These are phyloP conservation scores for Drosophila repleta DNA, from an alignment of 1,140 invertebrate species.

Conservation along the genomic window DNA sequence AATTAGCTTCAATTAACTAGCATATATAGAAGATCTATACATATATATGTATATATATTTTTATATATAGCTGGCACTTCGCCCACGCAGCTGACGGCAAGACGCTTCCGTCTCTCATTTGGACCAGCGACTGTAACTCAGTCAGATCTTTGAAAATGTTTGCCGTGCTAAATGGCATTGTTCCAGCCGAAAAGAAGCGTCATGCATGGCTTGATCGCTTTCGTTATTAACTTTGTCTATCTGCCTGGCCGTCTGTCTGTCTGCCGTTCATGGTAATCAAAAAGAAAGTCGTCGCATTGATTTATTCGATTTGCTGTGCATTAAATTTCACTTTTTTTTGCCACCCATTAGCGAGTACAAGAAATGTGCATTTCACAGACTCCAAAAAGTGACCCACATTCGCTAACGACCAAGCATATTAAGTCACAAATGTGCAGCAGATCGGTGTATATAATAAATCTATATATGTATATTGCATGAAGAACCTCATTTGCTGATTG, in stretches of 20 bases:
- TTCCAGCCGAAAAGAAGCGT: conserved; percentile 23
- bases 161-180: conserved; percentile 14
- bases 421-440: neutral
- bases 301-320: conserved; percentile 21
- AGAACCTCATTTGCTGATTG: conserved; percentile 4
- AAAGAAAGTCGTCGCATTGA: conserved; percentile 42
- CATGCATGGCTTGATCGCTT: conserved; percentile 29
- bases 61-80: neutral
- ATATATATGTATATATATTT: neutral
- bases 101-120: conserved; percentile 29
- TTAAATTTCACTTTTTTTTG: conserved; percentile 44
- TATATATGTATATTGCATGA: neutral
- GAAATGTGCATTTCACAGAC: conserved; percentile 4
- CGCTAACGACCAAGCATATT: conserved; percentile 8
- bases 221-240: conserved; percentile 27
- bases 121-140: neutral
- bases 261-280: conserved; percentile 22
- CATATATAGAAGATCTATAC: conserved; percentile 1
- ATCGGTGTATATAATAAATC: conserved; percentile 1
- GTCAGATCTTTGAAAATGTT: conserved; percentile 19
- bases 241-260: neutral
- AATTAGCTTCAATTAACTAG: conserved; percentile 74
- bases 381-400: conserved; percentile 22
- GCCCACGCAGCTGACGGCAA: neutral
- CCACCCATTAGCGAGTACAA: conserved; percentile 6